Conservation (phyloP, 2,113 vertebrate species). For the Leptosomus discolor region DNA sequence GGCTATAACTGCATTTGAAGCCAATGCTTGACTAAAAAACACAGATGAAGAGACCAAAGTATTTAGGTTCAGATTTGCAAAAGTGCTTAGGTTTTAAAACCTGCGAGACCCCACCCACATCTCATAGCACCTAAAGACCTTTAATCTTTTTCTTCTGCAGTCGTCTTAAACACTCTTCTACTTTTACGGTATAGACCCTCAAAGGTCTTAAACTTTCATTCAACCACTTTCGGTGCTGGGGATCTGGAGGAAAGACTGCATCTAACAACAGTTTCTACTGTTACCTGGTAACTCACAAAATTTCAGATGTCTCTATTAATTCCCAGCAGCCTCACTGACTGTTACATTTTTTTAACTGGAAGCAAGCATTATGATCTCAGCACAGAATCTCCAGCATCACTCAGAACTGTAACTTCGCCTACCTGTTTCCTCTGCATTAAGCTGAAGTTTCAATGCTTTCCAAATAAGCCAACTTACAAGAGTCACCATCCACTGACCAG, state of each 20-base stretch:
- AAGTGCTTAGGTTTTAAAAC: not conserved
- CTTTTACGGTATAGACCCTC: not conserved
- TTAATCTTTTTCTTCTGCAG: not conserved
- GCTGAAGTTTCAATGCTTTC: not conserved
- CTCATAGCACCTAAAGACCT: not conserved
- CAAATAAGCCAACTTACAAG: not conserved
- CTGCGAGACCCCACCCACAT: not conserved
- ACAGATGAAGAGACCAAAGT: not conserved
- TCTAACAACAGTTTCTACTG: not conserved
- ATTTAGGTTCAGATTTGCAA: not conserved
- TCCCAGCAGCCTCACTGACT: not conserved
- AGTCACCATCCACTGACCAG: rapidly evolving
- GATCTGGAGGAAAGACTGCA: not conserved
- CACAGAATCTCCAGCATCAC: not conserved
- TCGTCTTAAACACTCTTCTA: not conserved
- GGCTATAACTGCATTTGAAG: conserved; percentile 72
- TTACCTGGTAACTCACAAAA: not conserved
- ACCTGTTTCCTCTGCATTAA: not conserved
- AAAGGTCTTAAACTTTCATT: not conserved
- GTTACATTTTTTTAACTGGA: not conserved
- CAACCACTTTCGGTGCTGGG: not conserved
- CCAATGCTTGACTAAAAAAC: conserved; percentile 58
- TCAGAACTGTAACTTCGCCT: not conserved
- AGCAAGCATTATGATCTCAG: not conserved
- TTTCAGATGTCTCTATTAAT: not conserved